Evolutionary conservation across 2,888 invertebrate species (phyloP).

Genomic region (Trachelus iudaicus): DNA sequence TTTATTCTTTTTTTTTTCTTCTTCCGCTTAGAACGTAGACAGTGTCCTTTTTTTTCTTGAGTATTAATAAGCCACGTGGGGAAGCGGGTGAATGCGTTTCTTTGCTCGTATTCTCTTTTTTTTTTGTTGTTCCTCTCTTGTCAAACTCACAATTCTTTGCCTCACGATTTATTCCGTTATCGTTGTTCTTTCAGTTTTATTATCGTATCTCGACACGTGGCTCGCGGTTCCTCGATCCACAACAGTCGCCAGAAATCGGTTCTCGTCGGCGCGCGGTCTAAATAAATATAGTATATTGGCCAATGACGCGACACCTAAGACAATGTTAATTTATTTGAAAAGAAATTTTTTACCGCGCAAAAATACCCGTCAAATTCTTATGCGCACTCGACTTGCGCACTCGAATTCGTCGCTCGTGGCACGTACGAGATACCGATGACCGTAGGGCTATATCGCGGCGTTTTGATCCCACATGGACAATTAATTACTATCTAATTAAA

Average conservation of each 20-base stretch:
- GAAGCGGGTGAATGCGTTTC: conserved; percentile 3
- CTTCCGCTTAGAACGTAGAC: conserved; percentile 46
- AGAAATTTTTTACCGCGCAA: neutral
- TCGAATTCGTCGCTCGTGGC: neutral
- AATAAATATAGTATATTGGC: neutral
- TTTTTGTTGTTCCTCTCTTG: neutral
- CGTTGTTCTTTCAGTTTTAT: neutral
- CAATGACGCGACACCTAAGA: neutral
- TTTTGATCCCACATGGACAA: conserved; percentile 24
- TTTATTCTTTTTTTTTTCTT: conserved; percentile 36
- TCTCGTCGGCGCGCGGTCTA: neutral
- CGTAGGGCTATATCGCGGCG: neutral
- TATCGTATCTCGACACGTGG: neutral
- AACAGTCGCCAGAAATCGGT: neutral
- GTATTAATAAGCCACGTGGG: conserved; percentile 9
- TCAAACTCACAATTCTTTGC: neutral
- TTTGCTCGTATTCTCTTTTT: neutral
- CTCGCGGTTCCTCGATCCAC: neutral
- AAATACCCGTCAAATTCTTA: neutral
- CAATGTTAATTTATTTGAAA: too few species aligned
- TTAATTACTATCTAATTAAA: conserved; percentile 49
- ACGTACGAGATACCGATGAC: neutral
- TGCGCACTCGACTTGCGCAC: neutral
- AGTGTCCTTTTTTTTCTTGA: conserved; percentile 31
- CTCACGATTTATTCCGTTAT: neutral